Base-by-base conservation (phyloP, 2,888 invertebrate genomes). In the Mesorhabditis sp. region DNA sequence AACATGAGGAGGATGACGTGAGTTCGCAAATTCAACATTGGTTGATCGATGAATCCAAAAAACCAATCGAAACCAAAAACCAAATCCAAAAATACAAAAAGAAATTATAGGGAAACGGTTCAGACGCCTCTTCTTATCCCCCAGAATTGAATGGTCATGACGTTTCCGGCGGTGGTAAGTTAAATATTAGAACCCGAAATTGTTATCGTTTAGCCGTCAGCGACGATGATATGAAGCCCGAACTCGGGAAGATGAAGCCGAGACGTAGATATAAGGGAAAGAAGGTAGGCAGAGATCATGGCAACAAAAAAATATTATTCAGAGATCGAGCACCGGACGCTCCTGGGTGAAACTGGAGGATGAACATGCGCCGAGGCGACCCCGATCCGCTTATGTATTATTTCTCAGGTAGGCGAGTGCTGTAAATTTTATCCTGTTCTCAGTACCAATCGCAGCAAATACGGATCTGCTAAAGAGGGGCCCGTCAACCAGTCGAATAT, bases 361-460 rank as follows among this genome's bases (percentile, higher is more conserved):
- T 50, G 10, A 10, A n/a, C 58, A 50, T n/a, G 58, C 58, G 58
- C 58, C 58, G 58, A 50, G 58, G n/a, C 58, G 58, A 50, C 58
- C 58, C 58, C 58, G 58, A 50, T 50, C 58, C 58, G 58, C 58
- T 50, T 50, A 50, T 50, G 58, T 50, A 13, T n/a, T 50, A 2
- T 50, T 50, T 50, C n/a, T 50, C 10, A 50, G 58, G 58, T 50
- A 50, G 10, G 7, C n/a, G 58, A 28, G 58, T 13, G 58, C 7
- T 13, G n/a, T 50, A n/a, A 50, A 50, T 50, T 50, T 50, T 50
- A 50, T 50, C 58, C 7, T 50, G n/a, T 50, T n/a, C n/a, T 50
- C n/a, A 50, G 58, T n/a, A 50, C 58, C 7, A 50, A 50, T 50
- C 58, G 58, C 58, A 50, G 58, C 58, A 50, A 50, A n/a, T 50